Base-by-base conservation (phyloP, 2,797 vertebrate genomes). In the Myotis vivesi region DNA sequence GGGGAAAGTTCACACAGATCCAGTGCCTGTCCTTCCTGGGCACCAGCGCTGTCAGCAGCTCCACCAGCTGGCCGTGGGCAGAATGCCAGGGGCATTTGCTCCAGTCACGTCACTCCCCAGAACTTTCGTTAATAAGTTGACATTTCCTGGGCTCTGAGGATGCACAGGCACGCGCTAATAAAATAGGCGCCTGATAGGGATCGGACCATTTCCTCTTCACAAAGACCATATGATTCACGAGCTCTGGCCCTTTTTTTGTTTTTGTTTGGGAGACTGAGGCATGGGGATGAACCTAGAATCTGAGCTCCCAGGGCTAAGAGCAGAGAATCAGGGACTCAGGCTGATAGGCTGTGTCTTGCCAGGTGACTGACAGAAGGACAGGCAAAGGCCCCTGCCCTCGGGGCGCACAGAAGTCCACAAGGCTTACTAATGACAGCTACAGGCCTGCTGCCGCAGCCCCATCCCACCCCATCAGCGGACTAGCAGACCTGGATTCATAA, bases 1-100 rank as follows among this genome's bases (percentile, higher is more conserved):
- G 11, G 11, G 3, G 5, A 30, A 68, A 75, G 51, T 30, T 53
- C 84, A 8, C 16, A 28, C 68, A 11, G n/a, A 49, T 23, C 53
- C 16, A n/a, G 25, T 5, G 0, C 23, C 22, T 17, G 36, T 62
- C 30, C 71, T 71, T 53, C 62, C 46, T 71, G 83, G 33, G 8
- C 5, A 2, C 19, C 6, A 0, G 20, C 2, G 0, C n/a, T 51
- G 76, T 73, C 12, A 0, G 49, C 79, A 82, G 91, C 6, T 33
- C 89, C 94, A 30, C 88, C 85, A 28, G 28, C 73, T 77, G 85
- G 73, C 73, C 6, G 5, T 30, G 59, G 9, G 46, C 53, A 3
- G 38, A 55, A 46, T 51, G 71, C 64, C 23, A 8, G 71, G 46
- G 66, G 53, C 20, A 0, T 36, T 17, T 7, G 23, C 46, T 75